These are phyloP conservation scores for Drosophila malerkotliana DNA, from an alignment of 1,140 invertebrate genomes.

Conservation along the genomic window DNA sequence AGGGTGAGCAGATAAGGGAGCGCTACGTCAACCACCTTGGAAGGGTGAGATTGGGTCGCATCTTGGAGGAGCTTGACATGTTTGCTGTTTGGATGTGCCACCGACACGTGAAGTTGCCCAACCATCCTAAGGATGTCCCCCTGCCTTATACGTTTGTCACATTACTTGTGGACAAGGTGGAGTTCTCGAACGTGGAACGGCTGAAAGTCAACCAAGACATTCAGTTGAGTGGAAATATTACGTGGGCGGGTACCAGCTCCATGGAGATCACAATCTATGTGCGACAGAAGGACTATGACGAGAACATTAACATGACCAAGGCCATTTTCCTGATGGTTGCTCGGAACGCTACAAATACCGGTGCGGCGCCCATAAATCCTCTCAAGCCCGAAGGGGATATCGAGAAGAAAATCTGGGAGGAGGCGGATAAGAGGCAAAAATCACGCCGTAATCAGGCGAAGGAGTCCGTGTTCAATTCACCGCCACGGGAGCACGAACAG, in stretches of 20 bases:
- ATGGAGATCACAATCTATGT: conserved; percentile 89
- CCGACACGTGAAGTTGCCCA: conserved; percentile 88
- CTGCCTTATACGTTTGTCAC: conserved; percentile 90
- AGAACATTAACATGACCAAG: conserved; percentile 87
- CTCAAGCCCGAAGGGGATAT: conserved; percentile 86
- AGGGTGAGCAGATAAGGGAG: conserved; percentile 86
- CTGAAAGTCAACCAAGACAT: conserved; percentile 87
- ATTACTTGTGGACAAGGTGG: conserved; percentile 90
- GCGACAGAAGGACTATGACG: conserved; percentile 86
- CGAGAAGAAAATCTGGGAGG: conserved; percentile 86
- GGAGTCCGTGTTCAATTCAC: conserved; percentile 86
- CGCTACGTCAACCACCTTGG: conserved; percentile 88
- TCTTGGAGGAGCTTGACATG: conserved; percentile 92
- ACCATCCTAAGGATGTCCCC: conserved; percentile 83
- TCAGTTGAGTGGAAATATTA: conserved; percentile 89
- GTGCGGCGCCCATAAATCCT: conserved; percentile 87
- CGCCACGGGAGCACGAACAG: conserved; percentile 88
- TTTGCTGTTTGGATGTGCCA: conserved; percentile 89
- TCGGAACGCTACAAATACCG: conserved; percentile 87
- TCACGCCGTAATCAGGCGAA: conserved; percentile 83
- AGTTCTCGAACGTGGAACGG: conserved; percentile 84
- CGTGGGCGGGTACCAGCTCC: conserved; percentile 90
- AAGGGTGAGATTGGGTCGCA: conserved; percentile 88
- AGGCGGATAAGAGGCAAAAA: conserved; percentile 86
- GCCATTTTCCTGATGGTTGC: conserved; percentile 91